phyloP scores from a whole-genome alignment of 2,113 vertebrate species.

The Ursus arctos region DNA sequence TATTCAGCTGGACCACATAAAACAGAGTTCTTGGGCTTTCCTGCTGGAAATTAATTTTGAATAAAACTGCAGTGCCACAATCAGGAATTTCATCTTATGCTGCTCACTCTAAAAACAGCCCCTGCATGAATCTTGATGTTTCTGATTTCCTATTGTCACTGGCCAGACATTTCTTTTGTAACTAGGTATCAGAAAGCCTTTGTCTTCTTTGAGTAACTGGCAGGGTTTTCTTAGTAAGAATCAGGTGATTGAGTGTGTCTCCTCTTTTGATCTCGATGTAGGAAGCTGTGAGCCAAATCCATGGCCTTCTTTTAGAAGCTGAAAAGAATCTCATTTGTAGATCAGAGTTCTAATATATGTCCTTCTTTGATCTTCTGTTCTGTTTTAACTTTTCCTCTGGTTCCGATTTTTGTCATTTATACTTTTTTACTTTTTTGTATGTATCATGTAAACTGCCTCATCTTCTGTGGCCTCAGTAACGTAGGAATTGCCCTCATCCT shows the following conservation, averaged over 20 bases:
- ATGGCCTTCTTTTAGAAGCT: neutral
- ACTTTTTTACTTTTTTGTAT: neutral
- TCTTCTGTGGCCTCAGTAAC: neutral
- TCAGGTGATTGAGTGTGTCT: neutral
- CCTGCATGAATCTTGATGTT: neutral
- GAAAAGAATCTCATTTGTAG: constrained; percentile 10
- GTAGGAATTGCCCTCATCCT: too few relatives aligned
- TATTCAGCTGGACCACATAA: neutral
- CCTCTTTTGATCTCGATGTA: neutral
- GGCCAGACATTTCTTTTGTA: neutral
- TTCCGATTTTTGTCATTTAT: neutral
- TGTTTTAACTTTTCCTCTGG: neutral
- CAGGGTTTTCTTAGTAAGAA: constrained; percentile 22
- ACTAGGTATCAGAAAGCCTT: neutral
- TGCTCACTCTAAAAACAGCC: neutral
- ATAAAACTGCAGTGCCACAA: neutral
- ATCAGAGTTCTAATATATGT: neutral
- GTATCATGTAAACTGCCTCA: neutral
- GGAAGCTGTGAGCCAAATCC: neutral
- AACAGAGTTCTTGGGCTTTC: neutral
- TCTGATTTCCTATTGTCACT: neutral
- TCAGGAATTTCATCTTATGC: neutral
- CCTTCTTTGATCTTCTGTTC: neutral
- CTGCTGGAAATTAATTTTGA: neutral
- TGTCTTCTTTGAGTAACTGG: neutral